A percentile compares a stretch with the other conserved stretches of the same genome.
Conservation (phyloP, 2,113 vertebrate genomes). For the Lathamus discolor region DNA sequence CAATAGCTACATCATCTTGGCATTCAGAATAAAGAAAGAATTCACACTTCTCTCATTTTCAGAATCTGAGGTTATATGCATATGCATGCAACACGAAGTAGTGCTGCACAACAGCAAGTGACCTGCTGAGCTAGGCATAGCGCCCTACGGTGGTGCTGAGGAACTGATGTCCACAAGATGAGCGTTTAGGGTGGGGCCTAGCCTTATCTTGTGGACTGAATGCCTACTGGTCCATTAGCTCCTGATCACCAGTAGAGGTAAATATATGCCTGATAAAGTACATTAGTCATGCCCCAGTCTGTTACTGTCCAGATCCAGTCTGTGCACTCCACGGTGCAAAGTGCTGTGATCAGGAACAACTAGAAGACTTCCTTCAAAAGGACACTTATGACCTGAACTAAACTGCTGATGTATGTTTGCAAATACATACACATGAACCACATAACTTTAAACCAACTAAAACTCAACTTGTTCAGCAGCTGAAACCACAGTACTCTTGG, state of each 20-base stretch:
- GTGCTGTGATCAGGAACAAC: not conserved
- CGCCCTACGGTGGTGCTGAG: not conserved
- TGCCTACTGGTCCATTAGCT: not conserved
- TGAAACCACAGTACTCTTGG: not conserved
- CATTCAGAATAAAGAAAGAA: not conserved
- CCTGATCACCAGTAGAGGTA: not conserved
- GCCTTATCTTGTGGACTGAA: not conserved
- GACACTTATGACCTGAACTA: not conserved
- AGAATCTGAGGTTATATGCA: not conserved
- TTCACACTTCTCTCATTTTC: not conserved
- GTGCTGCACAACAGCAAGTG: rapidly evolving
- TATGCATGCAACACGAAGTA: not conserved
- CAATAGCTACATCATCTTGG: not conserved
- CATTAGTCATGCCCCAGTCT: not conserved
- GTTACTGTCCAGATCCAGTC: not conserved
- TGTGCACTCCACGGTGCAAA: rapidly evolving
- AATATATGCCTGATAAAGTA: not conserved
- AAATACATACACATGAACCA: not conserved
- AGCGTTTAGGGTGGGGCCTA: not conserved
- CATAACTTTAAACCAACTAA: not conserved
- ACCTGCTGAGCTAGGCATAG: not conserved
- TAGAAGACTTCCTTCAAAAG: not conserved
- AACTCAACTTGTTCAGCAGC: not conserved
- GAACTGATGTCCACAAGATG: not conserved
- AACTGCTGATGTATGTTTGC: not conserved